Evolutionary conservation across 64 coral and sea anemone genomes (phyloP).

Genomic region (Astreopora myriophthalma): DNA sequence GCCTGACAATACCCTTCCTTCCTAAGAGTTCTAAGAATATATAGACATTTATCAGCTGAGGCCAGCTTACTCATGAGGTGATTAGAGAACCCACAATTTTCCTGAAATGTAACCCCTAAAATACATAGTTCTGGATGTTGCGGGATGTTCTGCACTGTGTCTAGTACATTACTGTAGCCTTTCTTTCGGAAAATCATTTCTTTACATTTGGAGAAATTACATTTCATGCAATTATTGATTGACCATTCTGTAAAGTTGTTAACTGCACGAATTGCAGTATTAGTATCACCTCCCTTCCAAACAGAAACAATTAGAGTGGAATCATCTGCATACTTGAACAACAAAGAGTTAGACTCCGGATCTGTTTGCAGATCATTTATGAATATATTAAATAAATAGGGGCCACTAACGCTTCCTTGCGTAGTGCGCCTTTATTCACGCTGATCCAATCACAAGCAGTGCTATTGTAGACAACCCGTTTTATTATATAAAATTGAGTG

Average conservation of each 20-base stretch:
- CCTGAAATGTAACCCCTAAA: not conserved
- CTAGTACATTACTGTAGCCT: not conserved
- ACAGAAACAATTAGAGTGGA: constrained; percentile 11
- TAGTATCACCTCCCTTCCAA: constrained; percentile 1
- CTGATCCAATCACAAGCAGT: constrained; percentile 27
- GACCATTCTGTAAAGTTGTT: constrained; percentile 1
- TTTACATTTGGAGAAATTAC: constrained; percentile 11
- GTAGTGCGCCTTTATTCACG: constrained; percentile 45
- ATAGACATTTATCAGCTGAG: not conserved
- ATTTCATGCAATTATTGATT: constrained; percentile 14
- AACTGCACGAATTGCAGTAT: not conserved
- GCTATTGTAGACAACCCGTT: constrained; percentile 6
- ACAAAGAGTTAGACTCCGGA: not conserved
- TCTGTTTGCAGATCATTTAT: constrained; percentile 51
- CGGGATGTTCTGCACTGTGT: not conserved
- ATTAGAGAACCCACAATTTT: constrained; percentile 1
- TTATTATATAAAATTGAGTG: no score
- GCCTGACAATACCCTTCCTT: constrained; percentile 20
- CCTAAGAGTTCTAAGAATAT: no score
- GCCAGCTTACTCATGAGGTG: not conserved
- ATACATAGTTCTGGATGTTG: not conserved
- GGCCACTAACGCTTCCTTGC: constrained; percentile 50
- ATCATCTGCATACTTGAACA: constrained; percentile 42
- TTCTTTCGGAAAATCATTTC: constrained; percentile 1
- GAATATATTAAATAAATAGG: constrained; percentile 46